Conservation (phyloP, 2,797 vertebrate genomes). For the Gila robusta region DNA sequence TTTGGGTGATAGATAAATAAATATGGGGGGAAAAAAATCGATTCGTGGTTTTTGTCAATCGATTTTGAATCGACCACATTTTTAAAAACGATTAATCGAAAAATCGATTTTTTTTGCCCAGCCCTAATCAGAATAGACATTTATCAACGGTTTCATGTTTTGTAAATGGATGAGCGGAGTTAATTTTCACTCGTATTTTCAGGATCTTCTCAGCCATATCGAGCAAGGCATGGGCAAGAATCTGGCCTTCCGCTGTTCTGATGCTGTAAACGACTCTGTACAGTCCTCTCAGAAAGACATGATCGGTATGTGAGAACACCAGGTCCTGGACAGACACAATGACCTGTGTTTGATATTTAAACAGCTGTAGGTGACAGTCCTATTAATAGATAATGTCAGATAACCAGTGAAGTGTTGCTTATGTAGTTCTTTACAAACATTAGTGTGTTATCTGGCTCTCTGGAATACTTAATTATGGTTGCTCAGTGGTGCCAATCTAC, state of each 20-base stretch:
- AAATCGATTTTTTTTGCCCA: too few species aligned
- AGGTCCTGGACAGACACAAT: not conserved
- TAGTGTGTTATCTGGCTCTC: not conserved
- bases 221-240: conserved; percentile 97
- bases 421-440: not conserved
- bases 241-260: conserved; percentile 92
- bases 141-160: not conserved
- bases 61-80: too few species aligned
- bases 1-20: too few species aligned
- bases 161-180: not conserved
- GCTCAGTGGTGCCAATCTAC: not conserved
- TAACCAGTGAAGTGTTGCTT: not conserved
- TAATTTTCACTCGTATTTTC: conserved; percentile 2
- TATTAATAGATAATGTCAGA: conserved; percentile 11
- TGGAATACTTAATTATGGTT: not conserved
- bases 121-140: too few species aligned
- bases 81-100: too few species aligned
- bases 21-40: too few species aligned
- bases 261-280: conserved; percentile 87
- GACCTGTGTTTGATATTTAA: not conserved
- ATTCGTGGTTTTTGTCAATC: too few species aligned
- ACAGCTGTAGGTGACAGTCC: not conserved
- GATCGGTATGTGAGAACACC: conserved; percentile 81
- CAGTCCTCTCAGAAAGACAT: conserved; percentile 91
- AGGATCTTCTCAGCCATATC: conserved; percentile 93